These are phyloP conservation scores for Mesorhabditis spiculigera DNA, from an alignment of 2,888 invertebrate species.

Conservation along the genomic window DNA sequence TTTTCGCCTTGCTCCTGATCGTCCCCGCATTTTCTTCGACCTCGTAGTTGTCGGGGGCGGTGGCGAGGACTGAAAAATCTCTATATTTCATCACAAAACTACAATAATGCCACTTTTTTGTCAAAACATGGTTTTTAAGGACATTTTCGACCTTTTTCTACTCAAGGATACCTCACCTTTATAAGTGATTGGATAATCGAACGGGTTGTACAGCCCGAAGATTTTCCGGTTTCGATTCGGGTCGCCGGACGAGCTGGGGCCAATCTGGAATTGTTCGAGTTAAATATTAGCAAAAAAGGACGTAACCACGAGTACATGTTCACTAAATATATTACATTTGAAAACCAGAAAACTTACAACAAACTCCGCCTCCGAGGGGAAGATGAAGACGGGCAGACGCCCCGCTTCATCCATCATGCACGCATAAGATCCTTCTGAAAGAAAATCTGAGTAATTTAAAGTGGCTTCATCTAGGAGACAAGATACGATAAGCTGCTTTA, in stretches of 20 bases:
- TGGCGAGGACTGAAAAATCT: constrained; percentile 28
- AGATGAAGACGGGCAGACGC: constrained; percentile 13
- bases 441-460: not conserved
- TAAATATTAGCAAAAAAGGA: not conserved
- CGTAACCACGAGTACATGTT: not conserved
- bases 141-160: not conserved
- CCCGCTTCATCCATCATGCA: not conserved
- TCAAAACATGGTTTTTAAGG: not conserved
- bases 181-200: constrained; percentile 24
- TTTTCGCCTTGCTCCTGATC: not conserved
- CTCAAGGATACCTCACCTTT: constrained; percentile 21
- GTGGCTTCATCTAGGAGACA: not conserved
- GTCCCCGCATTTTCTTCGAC: constrained; percentile 17
- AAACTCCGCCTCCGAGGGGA: constrained; percentile 9
- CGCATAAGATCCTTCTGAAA: not conserved
- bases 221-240: constrained; percentile 14
- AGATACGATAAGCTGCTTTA: no score
- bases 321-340: not conserved
- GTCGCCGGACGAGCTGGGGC: not conserved
- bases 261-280: not conserved
- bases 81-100: not conserved
- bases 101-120: not conserved
- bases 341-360: constrained; percentile 5
- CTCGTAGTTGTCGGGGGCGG: constrained; percentile 26
- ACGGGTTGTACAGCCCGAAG: constrained; percentile 34